These are phyloP conservation scores for Origma solitaria DNA, from an alignment of 2,113 vertebrate genomes.

Conservation along the genomic window DNA sequence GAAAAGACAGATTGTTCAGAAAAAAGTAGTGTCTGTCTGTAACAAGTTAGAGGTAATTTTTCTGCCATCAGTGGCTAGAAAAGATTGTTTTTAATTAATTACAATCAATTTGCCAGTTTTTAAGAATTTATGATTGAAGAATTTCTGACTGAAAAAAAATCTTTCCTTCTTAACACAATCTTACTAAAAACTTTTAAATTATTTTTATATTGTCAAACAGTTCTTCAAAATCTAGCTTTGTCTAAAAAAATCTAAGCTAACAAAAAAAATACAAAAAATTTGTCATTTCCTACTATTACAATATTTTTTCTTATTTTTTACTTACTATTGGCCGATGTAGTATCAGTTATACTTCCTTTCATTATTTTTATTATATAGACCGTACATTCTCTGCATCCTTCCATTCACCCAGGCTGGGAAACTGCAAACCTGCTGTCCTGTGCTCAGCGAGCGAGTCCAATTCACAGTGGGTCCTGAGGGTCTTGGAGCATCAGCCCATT, in stretches of 20 bases:
- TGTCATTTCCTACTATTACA: not conserved
- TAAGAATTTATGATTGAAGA: not conserved
- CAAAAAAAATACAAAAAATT: constrained; percentile 50
- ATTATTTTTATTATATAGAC: not conserved
- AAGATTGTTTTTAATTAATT: not conserved
- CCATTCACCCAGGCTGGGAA: not conserved
- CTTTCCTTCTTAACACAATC: constrained; percentile 34
- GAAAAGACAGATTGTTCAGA: not conserved
- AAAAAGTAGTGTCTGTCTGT: not conserved
- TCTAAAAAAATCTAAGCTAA: not conserved
- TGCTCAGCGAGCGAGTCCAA: fast-evolving
- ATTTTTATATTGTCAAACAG: constrained; percentile 57
- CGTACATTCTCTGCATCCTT: not conserved
- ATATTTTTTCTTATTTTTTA: not conserved
- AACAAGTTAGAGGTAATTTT: not conserved
- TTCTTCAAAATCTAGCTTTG: constrained; percentile 67
- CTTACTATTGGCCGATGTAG: not conserved
- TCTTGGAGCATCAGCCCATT: not conserved
- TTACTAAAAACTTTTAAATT: constrained; percentile 57
- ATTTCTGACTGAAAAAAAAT: constrained; percentile 42
- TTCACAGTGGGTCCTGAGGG: not conserved
- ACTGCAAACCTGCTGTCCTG: not conserved
- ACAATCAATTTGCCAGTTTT: not conserved
- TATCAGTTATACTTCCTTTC: not conserved
- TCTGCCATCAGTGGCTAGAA: not conserved